Percentiles rank a stretch among this genome's conserved stretches.
phyloP scores from a whole-genome alignment of 2,113 vertebrate species.

The Muscicapa adusta region DNA sequence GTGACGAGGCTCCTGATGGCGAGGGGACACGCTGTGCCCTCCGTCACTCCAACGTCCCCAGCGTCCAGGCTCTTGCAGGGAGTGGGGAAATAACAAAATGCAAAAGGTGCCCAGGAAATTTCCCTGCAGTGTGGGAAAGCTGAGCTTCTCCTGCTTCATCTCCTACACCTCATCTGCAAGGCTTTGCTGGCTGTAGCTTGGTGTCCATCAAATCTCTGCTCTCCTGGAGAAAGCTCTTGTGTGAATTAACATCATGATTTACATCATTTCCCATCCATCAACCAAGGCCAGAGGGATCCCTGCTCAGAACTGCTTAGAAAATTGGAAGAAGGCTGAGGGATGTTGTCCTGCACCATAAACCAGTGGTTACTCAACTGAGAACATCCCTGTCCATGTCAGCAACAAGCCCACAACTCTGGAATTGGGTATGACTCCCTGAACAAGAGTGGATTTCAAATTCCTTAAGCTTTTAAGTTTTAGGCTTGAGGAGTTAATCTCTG shows the following conservation, averaged over 20 bases:
- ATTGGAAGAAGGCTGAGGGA: background rate
- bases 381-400: background rate
- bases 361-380: background rate
- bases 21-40: background rate
- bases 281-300: background rate
- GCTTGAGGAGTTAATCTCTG: background rate
- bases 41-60: background rate
- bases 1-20: background rate
- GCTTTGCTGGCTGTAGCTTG: background rate
- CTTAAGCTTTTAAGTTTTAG: background rate
- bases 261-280: background rate
- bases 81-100: background rate
- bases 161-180: background rate
- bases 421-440: background rate
- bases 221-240: background rate
- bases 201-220: background rate
- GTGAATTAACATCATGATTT: background rate
- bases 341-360: background rate
- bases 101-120: background rate
- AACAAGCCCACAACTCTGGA: background rate
- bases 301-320: background rate
- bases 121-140: background rate
- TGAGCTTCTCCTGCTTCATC: background rate
- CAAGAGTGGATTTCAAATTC: background rate
- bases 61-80: background rate